Conservation (phyloP, 2,797 vertebrate genomes). For the Cryptoblepharus egeriae region DNA sequence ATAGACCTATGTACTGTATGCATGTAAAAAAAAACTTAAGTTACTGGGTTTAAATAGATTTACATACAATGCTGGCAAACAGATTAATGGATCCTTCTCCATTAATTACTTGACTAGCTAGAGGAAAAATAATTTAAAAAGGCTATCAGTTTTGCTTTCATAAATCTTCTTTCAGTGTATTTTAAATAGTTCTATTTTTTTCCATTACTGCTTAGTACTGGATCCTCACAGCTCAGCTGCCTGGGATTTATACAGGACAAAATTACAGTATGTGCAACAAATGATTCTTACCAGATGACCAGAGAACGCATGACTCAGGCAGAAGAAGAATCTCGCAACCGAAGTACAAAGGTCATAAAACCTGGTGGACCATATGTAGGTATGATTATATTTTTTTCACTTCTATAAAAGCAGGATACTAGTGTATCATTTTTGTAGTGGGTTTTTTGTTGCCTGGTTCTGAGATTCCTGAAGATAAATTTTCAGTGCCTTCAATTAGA, state of each 20-base stretch:
- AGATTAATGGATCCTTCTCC: neutral
- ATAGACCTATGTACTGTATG: neutral
- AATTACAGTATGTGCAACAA: constrained; percentile 91
- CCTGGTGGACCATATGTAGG: constrained; percentile 89
- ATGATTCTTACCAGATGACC: constrained; percentile 89
- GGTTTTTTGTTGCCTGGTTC: neutral
- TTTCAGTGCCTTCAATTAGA: neutral
- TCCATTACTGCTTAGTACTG: constrained; percentile 80
- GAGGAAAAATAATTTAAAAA: neutral
- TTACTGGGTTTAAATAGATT: neutral
- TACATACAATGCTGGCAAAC: neutral
- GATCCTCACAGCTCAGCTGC: constrained; percentile 85
- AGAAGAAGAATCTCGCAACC: constrained; percentile 88
- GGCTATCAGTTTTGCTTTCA: neutral
- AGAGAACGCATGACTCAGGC: constrained; percentile 89
- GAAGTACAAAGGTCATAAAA: constrained; percentile 91
- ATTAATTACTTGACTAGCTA: constrained; percentile 2
- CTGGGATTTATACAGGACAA: constrained; percentile 90
- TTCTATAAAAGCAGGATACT: neutral
- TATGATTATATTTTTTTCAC: constrained; percentile 67
- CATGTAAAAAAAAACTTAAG: neutral
- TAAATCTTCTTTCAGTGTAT: constrained; percentile 7
- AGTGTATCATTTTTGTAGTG: neutral
- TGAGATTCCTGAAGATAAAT: neutral
- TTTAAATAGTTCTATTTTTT: constrained; percentile 33